Evolutionary conservation across 2,113 vertebrate genomes (phyloP).

Genomic region (Paramisgurnus dabryanus): DNA sequence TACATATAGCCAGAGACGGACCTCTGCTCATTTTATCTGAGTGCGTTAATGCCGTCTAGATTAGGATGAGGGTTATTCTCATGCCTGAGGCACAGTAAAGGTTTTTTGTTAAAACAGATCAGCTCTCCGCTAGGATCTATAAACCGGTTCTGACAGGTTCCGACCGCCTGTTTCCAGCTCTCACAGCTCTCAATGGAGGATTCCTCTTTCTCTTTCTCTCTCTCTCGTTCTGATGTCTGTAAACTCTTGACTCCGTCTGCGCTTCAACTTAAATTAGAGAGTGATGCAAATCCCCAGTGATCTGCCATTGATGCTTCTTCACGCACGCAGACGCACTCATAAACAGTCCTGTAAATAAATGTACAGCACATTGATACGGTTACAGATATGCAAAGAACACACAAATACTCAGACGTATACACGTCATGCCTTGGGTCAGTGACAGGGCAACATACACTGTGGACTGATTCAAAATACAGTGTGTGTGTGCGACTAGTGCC

Average conservation of each 20-base stretch:
- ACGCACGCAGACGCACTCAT: conserved; percentile 39
- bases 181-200: conserved; percentile 18
- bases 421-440: conserved; percentile 45
- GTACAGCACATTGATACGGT: conserved; percentile 19
- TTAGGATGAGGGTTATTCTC: conserved; percentile 37
- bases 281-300: conserved; percentile 51
- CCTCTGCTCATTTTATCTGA: neutral
- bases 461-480: neutral
- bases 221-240: conserved; percentile 36
- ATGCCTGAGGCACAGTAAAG: conserved; percentile 20
- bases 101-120: conserved; percentile 39
- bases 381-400: conserved; percentile 31
- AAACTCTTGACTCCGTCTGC: conserved; percentile 54
- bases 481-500: neutral
- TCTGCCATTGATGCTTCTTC: conserved; percentile 47
- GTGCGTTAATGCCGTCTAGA: conserved; percentile 23
- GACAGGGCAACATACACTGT: conserved; percentile 5
- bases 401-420: neutral
- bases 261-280: conserved; percentile 59
- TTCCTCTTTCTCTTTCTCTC: conserved; percentile 14
- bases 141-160: conserved; percentile 48
- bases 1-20: conserved; percentile 1
- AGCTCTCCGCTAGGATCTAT: conserved; percentile 30
- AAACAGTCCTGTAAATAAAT: conserved; percentile 50
- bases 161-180: conserved; percentile 28